Conservation (phyloP, 2,888 invertebrate genomes). For the Hydriomena furcata region DNA sequence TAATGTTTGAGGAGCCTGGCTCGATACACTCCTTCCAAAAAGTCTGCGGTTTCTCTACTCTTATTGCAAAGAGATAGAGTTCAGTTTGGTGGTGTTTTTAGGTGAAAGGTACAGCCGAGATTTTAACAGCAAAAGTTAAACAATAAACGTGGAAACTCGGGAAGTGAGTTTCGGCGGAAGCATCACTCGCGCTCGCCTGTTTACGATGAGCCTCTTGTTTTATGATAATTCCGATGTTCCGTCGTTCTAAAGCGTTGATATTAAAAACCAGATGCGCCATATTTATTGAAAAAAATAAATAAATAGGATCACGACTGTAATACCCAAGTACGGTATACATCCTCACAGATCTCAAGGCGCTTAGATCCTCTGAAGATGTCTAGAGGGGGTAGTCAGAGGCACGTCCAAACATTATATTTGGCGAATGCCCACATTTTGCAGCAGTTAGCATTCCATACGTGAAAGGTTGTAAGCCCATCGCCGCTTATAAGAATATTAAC, state of each 20-base stretch:
- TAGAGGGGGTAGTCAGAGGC: too few relatives aligned
- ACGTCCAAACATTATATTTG: too few relatives aligned
- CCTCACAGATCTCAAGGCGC: too few relatives aligned
- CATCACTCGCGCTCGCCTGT: slow-evolving; percentile 32
- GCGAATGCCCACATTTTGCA: too few relatives aligned
- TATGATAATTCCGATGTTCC: slow-evolving; percentile 36
- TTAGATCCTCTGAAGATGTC: too few relatives aligned
- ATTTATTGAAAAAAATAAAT: background rate
- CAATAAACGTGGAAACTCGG: slow-evolving; percentile 38
- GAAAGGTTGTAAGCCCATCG: too few relatives aligned
- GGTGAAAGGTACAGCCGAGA: slow-evolving; percentile 32
- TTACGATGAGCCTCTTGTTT: slow-evolving; percentile 35
- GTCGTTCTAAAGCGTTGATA: slow-evolving; percentile 9
- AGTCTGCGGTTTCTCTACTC: background rate
- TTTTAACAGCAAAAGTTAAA: slow-evolving; percentile 39
- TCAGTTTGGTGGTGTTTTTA: slow-evolving; percentile 10
- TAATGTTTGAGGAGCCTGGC: slow-evolving; percentile 27
- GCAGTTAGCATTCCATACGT: too few relatives aligned
- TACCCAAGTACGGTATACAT: too few relatives aligned
- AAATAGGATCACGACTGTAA: too few relatives aligned
- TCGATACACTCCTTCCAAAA: slow-evolving; percentile 12
- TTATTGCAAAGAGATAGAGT: slow-evolving; percentile 20
- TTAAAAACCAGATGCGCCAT: slow-evolving; percentile 11
- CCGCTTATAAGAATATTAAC: too few relatives aligned
- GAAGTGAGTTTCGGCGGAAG: slow-evolving; percentile 33